Evolutionary conservation across 1,140 invertebrate species (phyloP), one percentile per base, ranked within the genome.

Genomic region (Philopotamus ludificatus): DNA sequence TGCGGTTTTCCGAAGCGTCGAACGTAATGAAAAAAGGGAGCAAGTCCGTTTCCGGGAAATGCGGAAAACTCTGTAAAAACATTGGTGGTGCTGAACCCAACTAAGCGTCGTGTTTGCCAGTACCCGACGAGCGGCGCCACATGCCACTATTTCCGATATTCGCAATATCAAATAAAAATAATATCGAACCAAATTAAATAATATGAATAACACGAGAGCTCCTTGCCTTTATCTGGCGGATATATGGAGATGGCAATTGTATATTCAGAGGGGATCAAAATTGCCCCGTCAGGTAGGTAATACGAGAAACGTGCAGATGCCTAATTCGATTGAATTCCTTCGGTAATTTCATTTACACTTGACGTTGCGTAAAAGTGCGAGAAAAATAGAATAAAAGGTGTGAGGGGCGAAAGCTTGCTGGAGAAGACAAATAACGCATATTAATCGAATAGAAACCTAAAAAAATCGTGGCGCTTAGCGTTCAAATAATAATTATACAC

Each of bases 21-120:
- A 65, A 60, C 39, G 34, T 58, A 59, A 65, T 60, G 65, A 53
- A 63, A 69, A 69, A 69, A 69, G 58, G 20, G 44, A 49, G 9
- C 18, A 4, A 47, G 7, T n/a, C 4, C 28, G 28, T 16, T 47
- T 47, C 41, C 20, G 26, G 34, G 16, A 20, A 55, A 62, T 50
- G 47, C 15, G 21, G 59, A 34, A 26, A n/a, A 41, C 55, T 12
- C 28, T 34, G 28, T 7, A 34, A 34, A 34, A 34, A 47, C 12
- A 41, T 58, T 16, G n/a, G n/a, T 39, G 66, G 66, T 65, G 66
- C 23, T 39, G 53, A 64, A 53, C 66, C 39, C 51, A 50, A 68
- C 66, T 68, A 68, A 68, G 49, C 61, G 16, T 22, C 53, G 10
- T 34, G 10, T 53, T 9, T 21, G 25, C 23, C n/a, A 62, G 26